Conservation (phyloP, 2,888 invertebrate genomes). For the Myathropa florea region DNA sequence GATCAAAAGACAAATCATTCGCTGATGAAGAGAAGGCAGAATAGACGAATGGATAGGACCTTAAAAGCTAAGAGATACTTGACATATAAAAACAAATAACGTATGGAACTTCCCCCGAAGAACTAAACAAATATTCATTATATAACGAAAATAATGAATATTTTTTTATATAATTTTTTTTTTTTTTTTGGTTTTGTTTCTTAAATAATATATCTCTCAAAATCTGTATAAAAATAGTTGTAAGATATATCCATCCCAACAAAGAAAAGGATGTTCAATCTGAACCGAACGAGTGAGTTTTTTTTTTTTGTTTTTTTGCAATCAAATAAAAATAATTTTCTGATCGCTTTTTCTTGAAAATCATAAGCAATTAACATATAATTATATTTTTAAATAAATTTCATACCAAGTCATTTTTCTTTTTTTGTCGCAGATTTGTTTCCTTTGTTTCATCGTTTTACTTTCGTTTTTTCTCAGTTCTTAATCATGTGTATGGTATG, state of each 20-base stretch:
- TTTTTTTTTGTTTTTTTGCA: not conserved
- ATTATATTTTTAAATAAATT: not conserved
- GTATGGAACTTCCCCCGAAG: not conserved
- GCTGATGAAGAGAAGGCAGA: not conserved
- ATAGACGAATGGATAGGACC: not conserved
- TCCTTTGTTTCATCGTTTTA: not conserved
- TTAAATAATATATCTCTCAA: not conserved
- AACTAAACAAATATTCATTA: not conserved
- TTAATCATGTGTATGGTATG: not conserved
- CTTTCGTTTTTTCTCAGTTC: not conserved
- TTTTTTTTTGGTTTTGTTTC: not conserved
- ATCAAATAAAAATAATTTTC: not conserved
- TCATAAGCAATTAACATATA: not conserved
- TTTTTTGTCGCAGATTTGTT: not conserved
- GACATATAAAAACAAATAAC: not conserved
- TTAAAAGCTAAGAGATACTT: not conserved
- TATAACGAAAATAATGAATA: not conserved
- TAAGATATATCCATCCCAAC: slow-evolving; percentile 41
- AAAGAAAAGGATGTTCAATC: slow-evolving; percentile 16
- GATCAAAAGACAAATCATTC: not conserved
- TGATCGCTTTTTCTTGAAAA: not conserved
- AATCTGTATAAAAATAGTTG: slow-evolving; percentile 64
- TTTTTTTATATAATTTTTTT: not conserved
- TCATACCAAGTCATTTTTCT: not conserved
- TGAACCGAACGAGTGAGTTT: not conserved